Conservation (phyloP, 2,888 invertebrate species). For the Noctua comes region DNA sequence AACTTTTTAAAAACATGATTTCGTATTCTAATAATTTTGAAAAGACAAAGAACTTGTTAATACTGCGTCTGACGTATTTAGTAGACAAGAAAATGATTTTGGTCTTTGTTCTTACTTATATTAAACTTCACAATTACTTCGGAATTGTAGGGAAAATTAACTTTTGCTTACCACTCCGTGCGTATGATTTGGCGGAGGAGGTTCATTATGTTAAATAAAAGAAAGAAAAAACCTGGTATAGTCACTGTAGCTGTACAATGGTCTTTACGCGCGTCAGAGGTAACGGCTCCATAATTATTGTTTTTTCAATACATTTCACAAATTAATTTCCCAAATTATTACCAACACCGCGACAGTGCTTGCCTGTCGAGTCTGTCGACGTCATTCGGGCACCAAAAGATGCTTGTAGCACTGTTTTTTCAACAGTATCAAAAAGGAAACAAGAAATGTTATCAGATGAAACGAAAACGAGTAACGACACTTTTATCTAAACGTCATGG, state of each 20-base stretch:
- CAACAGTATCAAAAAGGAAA: conserved; percentile 50
- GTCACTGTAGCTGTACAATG: neutral
- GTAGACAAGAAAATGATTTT: conserved; percentile 20
- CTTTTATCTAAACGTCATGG: conserved; percentile 56
- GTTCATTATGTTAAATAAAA: neutral
- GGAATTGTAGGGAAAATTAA: neutral
- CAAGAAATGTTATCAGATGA: conserved; percentile 57
- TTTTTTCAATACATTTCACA: neutral
- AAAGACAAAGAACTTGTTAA: conserved; percentile 12
- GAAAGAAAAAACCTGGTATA: neutral
- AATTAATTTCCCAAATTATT: neutral
- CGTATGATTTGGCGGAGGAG: neutral
- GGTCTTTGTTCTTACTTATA: conserved; percentile 5
- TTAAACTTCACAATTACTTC: conserved; percentile 8
- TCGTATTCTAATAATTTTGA: conserved; percentile 1
- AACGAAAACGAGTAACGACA: conserved; percentile 53
- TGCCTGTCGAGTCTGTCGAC: neutral
- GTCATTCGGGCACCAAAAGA: neutral
- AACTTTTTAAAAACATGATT: conserved; percentile 7
- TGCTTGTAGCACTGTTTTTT: neutral
- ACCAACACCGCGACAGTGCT: neutral
- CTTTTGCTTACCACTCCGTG: neutral
- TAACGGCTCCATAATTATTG: neutral
- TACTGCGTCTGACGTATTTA: conserved; percentile 27
- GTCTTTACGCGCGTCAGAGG: fast-evolving